Percentiles rank a stretch among this genome's conserved stretches.
Conservation (phyloP, 2,888 invertebrate species). For the Mythimna loreyi region DNA sequence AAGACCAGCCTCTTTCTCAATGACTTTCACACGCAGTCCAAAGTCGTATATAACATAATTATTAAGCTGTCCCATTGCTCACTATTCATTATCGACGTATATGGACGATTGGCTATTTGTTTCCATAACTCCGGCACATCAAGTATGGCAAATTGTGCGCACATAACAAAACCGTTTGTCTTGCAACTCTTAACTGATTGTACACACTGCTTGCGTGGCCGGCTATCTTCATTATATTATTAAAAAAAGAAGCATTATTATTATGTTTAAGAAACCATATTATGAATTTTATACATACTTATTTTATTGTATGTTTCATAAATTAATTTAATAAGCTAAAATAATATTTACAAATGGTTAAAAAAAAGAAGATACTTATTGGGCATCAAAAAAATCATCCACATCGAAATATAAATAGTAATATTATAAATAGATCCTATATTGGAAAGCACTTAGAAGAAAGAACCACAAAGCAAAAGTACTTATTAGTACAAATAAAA, state of each 20-base stretch:
- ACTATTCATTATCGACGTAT: slow-evolving; percentile 50
- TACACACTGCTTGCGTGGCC: slow-evolving; percentile 20
- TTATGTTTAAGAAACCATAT: background rate
- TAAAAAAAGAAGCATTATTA: background rate
- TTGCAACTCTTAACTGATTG: slow-evolving; percentile 30
- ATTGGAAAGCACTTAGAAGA: no score
- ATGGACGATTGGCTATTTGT: slow-evolving; percentile 35
- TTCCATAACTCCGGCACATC: slow-evolving; percentile 39
- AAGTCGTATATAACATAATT: slow-evolving; percentile 47
- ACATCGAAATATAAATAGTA: no score
- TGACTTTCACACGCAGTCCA: slow-evolving; percentile 39
- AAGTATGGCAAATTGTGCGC: slow-evolving; percentile 43
- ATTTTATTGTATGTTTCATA: no score
- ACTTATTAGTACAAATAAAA: no score
- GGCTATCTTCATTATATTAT: background rate
- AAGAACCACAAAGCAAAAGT: no score
- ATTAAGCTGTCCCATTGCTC: slow-evolving; percentile 24
- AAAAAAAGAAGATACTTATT: no score
- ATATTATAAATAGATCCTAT: no score
- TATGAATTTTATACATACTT: no score
- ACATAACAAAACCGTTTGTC: slow-evolving; percentile 46
- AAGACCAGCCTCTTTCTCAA: slow-evolving; percentile 4
- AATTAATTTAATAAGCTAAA: no score
- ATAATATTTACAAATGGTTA: no score
- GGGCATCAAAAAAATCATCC: no score